These are phyloP conservation scores for Itoplectis maculator DNA, from an alignment of 2,888 invertebrate species.

Conservation along the genomic window DNA sequence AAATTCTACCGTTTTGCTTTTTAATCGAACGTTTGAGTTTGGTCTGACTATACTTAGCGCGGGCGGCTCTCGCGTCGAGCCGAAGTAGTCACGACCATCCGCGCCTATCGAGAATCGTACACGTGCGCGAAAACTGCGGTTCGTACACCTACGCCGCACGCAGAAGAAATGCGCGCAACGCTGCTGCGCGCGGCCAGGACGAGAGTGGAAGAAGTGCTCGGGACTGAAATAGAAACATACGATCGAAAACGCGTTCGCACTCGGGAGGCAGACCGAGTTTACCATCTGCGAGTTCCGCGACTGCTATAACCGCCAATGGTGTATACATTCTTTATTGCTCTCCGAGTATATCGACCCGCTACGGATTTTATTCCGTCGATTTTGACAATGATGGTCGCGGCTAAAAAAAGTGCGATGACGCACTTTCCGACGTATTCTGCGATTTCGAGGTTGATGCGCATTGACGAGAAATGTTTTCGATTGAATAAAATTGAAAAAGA, in stretches of 20 bases:
- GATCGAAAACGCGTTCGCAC: slow-evolving; percentile 65
- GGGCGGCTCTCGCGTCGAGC: slow-evolving; percentile 28
- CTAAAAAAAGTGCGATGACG: neutral
- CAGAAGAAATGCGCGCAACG: slow-evolving; percentile 11
- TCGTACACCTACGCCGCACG: slow-evolving; percentile 22
- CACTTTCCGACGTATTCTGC: no score
- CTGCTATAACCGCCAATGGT: neutral
- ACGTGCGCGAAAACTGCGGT: no score
- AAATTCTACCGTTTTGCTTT: no score
- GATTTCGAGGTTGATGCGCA: no score
- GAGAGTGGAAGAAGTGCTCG: slow-evolving; percentile 47
- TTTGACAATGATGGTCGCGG: no score
- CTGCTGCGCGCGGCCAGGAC: slow-evolving; percentile 21
- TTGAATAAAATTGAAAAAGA: no score
- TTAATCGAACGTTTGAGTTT: no score
- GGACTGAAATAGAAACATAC: slow-evolving; percentile 64
- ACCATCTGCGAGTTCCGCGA: slow-evolving; percentile 41
- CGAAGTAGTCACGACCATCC: slow-evolving; percentile 58
- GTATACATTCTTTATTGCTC: neutral
- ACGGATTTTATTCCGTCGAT: neutral
- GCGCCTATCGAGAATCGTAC: slow-evolving; percentile 48
- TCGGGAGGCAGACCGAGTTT: slow-evolving; percentile 39
- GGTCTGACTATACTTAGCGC: slow-evolving; percentile 65
- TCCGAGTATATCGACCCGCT: neutral
- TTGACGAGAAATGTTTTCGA: neutral